phyloP scores from a whole-genome alignment of 1,140 invertebrate species.

The Drosophila ogumai region DNA sequence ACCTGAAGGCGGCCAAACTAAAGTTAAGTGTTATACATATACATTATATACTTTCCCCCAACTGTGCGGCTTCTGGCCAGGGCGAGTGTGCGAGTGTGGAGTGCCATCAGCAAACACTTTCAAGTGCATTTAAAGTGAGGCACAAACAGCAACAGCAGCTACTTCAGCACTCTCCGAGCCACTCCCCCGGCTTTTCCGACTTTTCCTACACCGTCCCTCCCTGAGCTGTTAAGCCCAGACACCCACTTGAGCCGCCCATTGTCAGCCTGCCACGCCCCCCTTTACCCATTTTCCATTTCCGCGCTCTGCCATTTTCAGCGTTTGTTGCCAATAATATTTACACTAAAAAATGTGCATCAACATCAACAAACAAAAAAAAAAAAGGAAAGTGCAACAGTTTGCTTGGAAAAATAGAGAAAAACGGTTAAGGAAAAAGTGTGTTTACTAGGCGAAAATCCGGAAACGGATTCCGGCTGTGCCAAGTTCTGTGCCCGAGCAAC shows the following conservation, averaged over 20 bases:
- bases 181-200: conserved; percentile 9
- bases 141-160: conserved; percentile 69
- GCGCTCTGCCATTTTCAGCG: conserved; percentile 26
- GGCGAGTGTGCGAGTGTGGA: conserved; percentile 37
- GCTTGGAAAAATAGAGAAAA: conserved; percentile 3
- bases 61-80: conserved; percentile 13
- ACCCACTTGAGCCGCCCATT: conserved; percentile 70
- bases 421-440: conserved; percentile 1
- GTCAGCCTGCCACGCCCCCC: conserved; percentile 49
- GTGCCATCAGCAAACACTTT: conserved; percentile 78
- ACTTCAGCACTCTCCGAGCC: conserved; percentile 56
- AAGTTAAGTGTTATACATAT: conserved; percentile 33
- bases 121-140: conserved; percentile 80
- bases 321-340: conserved; percentile 79
- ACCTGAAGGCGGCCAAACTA: conserved; percentile 52
- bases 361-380: too few relatives aligned
- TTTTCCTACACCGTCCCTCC: conserved; percentile 22
- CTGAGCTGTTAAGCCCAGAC: conserved; percentile 70
- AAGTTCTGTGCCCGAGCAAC: conserved; percentile 68
- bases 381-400: conserved; percentile 72
- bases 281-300: conserved; percentile 8
- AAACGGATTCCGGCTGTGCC: conserved; percentile 57
- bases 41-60: conserved; percentile 2
- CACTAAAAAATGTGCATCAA: conserved; percentile 58
- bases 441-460: conserved; percentile 28